A percentile compares a stretch with the other conserved stretches of the same genome.
Conservation (phyloP, 2,113 vertebrate species). For the Tupaia tana region DNA sequence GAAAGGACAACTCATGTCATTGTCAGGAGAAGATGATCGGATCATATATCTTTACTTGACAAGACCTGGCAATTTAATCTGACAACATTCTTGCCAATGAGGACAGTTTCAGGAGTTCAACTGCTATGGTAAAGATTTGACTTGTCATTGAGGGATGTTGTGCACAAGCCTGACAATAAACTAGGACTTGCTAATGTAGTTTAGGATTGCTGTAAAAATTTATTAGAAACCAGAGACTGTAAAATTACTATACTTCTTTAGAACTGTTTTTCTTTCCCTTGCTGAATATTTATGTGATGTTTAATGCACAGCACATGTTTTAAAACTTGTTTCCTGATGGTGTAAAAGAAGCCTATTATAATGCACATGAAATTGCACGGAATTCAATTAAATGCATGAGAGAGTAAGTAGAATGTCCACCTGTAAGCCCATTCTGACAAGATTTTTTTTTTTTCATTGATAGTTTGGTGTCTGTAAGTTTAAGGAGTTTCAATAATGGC, state of each 20-base stretch:
- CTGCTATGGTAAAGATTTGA: slow-evolving; percentile 82
- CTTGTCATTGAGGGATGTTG: slow-evolving; percentile 81
- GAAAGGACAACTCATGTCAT: slow-evolving; percentile 77
- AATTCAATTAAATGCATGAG: slow-evolving; percentile 81
- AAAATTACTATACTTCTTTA: slow-evolving; percentile 85
- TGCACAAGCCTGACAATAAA: slow-evolving; percentile 85
- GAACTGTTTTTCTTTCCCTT: slow-evolving; percentile 83
- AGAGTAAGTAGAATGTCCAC: slow-evolving; percentile 83
- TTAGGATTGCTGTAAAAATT: slow-evolving; percentile 86
- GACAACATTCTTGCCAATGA: slow-evolving; percentile 84
- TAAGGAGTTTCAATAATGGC: slow-evolving; percentile 66
- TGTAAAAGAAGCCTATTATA: slow-evolving; percentile 83
- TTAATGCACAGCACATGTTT: slow-evolving; percentile 84
- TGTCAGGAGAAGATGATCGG: slow-evolving; percentile 68
- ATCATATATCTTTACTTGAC: slow-evolving; percentile 83
- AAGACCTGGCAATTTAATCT: slow-evolving; percentile 87
- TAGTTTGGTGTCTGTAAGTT: slow-evolving; percentile 68
- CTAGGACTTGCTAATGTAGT: slow-evolving; percentile 84
- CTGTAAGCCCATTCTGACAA: slow-evolving; percentile 81
- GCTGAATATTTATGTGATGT: slow-evolving; percentile 85
- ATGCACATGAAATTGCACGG: slow-evolving; percentile 76
- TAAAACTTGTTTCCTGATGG: slow-evolving; percentile 83
- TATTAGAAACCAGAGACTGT: slow-evolving; percentile 88
- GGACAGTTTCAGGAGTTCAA: slow-evolving; percentile 83
- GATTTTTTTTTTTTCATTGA: slow-evolving; percentile 69